Evolutionary conservation across 1,140 invertebrate genomes (phyloP).

Genomic region (Drosophila nigromelanica): DNA sequence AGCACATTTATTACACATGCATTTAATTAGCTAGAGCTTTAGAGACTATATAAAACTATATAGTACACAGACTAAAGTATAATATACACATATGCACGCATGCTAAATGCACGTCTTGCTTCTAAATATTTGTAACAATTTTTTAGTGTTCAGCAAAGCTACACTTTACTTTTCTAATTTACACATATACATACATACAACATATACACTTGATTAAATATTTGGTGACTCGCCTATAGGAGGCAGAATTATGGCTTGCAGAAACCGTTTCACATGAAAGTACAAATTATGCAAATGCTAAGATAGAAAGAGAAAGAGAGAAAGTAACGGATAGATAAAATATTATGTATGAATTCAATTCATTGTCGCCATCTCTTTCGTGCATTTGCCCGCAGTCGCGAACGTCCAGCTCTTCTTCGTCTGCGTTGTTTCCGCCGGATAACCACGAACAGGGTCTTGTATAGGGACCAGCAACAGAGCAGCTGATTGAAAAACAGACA

Average conservation of each 20-base stretch:
- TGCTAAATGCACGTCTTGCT: not conserved
- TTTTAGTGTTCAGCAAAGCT: not conserved
- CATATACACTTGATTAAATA: constrained; percentile 19
- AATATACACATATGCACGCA: constrained; percentile 9
- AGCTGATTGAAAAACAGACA: constrained; percentile 49
- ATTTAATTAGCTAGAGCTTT: constrained; percentile 21
- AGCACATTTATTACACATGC: constrained; percentile 30
- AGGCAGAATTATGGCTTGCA: not conserved
- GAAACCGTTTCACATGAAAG: constrained; percentile 11
- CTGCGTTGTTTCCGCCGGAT: not conserved
- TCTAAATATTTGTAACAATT: constrained; percentile 11
- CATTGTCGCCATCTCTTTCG: constrained; percentile 23
- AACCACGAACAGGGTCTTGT: constrained; percentile 36
- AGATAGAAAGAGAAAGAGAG: not conserved
- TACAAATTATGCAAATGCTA: constrained; percentile 3
- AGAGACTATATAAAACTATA: constrained; percentile 15
- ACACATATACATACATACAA: constrained; percentile 31
- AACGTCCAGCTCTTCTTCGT: not conserved
- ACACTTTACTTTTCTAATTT: constrained; percentile 8
- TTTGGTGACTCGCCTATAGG: constrained; percentile 4
- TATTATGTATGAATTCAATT: not conserved
- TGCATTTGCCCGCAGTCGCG: constrained; percentile 9
- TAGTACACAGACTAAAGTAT: constrained; percentile 5
- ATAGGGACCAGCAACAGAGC: constrained; percentile 45
- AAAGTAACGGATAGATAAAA: not conserved